Base-by-base conservation (phyloP, 2,888 invertebrate genomes). In the Leptopilina myrica region DNA sequence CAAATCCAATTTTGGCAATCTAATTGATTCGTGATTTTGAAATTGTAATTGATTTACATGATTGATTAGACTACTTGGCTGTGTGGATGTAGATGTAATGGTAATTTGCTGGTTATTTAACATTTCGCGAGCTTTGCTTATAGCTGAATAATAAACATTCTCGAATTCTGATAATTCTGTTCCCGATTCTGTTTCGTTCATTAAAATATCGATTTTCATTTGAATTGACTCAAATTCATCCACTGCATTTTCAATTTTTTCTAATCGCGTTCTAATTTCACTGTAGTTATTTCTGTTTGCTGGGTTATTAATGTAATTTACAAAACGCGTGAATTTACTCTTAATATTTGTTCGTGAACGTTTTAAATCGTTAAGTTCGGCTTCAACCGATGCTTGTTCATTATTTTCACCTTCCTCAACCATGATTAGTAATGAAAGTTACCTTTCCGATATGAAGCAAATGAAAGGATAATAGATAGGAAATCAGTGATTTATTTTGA, bases 311-410 rank as follows among this genome's bases (percentile, higher is more conserved):
- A 59, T 59, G 6, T 59, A 59, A 59, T 3, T 59, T 59, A 15
- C 5, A 59, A 59, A 59, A 8, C 59, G 59, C 59, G n/a, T 59
- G n/a, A 59, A n/a, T 59, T 59, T 59, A 59, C 59, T 59, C n/a
- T 59, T 59, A 3, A n/a, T 15, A 59, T n/a, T n/a, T 59, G 59
- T 59, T 59, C 59, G 59, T 4, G 59, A 59, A 5, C 59, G 59
- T 59, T 59, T 59, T n/a, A 59, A 59, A 6, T 59, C 59, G n/a
- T 59, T 59, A 59, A 59, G 59, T 59, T 59, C 59, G 1, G 1
- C n/a, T 59, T 59, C n/a, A 4, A 59, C n/a, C n/a, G 59, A 8
- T n/a, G 14, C 59, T 2, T 59, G 14, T 14, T 59, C 59, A n/a
- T 15, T 59, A n/a, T n/a, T n/a, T n/a, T n/a, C n/a, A n/a, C n/a